phyloP scores from a whole-genome alignment of 2,797 vertebrate genomes.

The Melanogrammus aeglefinus region DNA sequence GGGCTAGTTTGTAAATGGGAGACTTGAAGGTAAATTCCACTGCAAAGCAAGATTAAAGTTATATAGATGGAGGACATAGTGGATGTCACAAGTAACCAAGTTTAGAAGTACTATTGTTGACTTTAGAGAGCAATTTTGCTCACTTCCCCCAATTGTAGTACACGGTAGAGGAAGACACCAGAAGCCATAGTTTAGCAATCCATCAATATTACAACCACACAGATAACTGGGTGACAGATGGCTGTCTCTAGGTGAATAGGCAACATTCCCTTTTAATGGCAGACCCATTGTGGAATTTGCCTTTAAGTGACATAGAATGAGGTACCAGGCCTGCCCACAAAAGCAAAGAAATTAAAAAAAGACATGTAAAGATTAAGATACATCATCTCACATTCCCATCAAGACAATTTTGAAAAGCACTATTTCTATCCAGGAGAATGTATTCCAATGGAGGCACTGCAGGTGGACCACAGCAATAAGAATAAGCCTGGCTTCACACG shows the following conservation, averaged over 20 bases:
- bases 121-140: too few relatives aligned
- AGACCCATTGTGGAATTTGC: slow-evolving; percentile 27
- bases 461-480: slow-evolving; percentile 76
- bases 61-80: not conserved
- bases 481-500: slow-evolving; percentile 48
- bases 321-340: slow-evolving; percentile 20
- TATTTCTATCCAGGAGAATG: not conserved
- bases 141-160: not conserved
- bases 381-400: slow-evolving; percentile 44
- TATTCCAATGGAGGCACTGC: not conserved
- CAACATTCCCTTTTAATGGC: not conserved
- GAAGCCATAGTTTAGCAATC: not conserved
- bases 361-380: slow-evolving; percentile 45
- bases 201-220: not conserved
- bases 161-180: not conserved
- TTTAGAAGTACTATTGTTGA: too few relatives aligned
- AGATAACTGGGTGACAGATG: not conserved
- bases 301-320: slow-evolving; percentile 58
- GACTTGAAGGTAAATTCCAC: too few relatives aligned
- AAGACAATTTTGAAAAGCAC: slow-evolving; percentile 31
- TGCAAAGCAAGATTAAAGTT: not conserved
- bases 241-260: not conserved
- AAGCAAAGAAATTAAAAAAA: slow-evolving; percentile 22
- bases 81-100: too few relatives aligned
- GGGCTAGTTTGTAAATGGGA: not conserved